These are phyloP conservation scores for Digitonthophagus gazella DNA, from an alignment of 2,888 invertebrate species.

Conservation along the genomic window DNA sequence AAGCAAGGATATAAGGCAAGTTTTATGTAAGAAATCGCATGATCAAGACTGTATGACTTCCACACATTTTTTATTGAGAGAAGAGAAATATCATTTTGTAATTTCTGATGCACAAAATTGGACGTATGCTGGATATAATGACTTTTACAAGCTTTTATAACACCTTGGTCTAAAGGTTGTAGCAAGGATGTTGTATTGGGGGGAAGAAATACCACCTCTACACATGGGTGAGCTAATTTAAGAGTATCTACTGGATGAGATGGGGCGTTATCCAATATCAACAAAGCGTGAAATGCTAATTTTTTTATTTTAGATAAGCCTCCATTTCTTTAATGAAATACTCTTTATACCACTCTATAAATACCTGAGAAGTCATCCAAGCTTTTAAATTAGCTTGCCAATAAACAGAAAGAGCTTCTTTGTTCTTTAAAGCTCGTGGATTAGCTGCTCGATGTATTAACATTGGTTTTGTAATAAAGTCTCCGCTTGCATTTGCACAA, in stretches of 20 bases:
- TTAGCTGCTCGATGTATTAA: neutral
- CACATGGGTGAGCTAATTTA: neutral
- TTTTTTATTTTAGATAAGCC: neutral
- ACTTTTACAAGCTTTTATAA: neutral
- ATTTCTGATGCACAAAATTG: neutral
- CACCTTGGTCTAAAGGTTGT: neutral
- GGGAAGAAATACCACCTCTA: neutral
- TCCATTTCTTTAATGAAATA: neutral
- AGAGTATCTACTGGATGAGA: neutral
- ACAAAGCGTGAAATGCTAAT: neutral
- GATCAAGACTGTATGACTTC: neutral
- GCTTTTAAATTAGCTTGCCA: neutral
- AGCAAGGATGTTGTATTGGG: neutral
- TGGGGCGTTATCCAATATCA: neutral
- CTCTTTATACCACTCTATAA: neutral
- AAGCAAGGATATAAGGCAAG: neutral
- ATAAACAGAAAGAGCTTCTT: neutral
- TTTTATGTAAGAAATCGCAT: neutral
- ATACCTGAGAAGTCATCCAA: neutral
- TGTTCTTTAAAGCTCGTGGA: neutral
- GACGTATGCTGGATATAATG: no score
- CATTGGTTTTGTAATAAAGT: neutral
- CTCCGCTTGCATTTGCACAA: neutral
- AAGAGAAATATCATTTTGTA: constrained; percentile 6
- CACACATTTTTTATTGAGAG: neutral